Conservation (phyloP, 2,797 vertebrate genomes). For the Spatula versicolor region DNA sequence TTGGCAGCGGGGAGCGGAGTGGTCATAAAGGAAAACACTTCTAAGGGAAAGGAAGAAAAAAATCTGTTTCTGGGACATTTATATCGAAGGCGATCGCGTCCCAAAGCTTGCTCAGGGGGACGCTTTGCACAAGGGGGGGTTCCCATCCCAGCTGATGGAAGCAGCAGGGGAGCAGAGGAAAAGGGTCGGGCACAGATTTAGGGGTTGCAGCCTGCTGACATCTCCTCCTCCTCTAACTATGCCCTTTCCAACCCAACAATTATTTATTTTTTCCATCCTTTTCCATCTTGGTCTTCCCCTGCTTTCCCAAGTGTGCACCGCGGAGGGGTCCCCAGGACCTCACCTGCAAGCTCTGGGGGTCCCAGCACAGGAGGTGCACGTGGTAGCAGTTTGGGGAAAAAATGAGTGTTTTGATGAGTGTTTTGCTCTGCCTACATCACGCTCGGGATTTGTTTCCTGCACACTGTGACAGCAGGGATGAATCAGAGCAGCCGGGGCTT, state of each 20-base stretch:
- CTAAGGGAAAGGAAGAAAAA: no score
- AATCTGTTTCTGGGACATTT: neutral
- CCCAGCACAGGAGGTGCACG: accelerated
- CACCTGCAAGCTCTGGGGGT: neutral
- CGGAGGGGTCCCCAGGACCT: neutral
- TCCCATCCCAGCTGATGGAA: neutral
- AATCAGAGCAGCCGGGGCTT: neutral
- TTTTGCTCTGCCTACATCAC: neutral
- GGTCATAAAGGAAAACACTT: neutral
- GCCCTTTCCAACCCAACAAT: neutral
- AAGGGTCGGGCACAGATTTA: neutral
- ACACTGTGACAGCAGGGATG: accelerated
- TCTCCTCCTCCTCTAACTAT: neutral
- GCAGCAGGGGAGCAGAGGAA: neutral
- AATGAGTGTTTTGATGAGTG: neutral
- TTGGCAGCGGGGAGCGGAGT: neutral
- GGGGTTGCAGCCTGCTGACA: neutral
- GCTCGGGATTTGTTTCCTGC: neutral
- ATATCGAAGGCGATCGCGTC: accelerated
- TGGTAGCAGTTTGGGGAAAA: neutral
- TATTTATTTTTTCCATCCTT: neutral
- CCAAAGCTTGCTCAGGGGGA: neutral
- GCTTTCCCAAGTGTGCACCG: accelerated
- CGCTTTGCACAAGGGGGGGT: accelerated
- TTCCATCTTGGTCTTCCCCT: neutral